phyloP scores from a whole-genome alignment of 2,797 vertebrate genomes.

The Scyliorhinus canicula region DNA sequence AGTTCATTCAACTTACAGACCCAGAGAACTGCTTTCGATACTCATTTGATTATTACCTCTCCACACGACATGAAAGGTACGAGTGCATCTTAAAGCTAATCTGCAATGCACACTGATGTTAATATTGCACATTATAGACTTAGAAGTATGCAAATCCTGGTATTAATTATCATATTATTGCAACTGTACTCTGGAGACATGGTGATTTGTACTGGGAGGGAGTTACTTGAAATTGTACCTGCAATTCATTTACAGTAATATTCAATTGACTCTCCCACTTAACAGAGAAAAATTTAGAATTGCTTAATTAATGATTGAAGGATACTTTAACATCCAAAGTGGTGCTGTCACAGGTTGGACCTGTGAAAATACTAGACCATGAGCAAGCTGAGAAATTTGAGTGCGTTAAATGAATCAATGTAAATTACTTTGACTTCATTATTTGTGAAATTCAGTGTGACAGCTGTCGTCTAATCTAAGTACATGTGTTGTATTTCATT shows the following conservation, averaged over 20 bases:
- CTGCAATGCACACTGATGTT: neutral
- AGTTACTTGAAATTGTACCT: conserved; percentile 13
- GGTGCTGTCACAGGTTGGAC: neutral
- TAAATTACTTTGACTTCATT: conserved; percentile 21
- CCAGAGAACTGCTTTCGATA: neutral
- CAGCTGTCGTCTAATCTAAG: conserved; percentile 20
- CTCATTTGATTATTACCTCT: neutral
- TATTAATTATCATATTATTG: conserved; percentile 16
- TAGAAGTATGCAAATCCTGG: neutral
- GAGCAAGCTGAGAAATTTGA: neutral
- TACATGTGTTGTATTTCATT: conserved; percentile 21
- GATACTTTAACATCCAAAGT: neutral
- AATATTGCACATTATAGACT: neutral
- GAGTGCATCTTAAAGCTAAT: neutral
- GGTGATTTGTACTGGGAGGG: neutral
- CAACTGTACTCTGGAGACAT: neutral
- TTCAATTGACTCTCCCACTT: neutral
- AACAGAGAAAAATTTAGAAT: neutral
- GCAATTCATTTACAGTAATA: neutral
- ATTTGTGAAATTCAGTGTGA: conserved; percentile 27
- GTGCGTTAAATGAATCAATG: conserved; percentile 6
- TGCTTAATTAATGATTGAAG: neutral
- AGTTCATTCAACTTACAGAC: neutral
- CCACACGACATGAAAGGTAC: neutral
- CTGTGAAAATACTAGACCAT: neutral